Evolutionary conservation across 2,113 vertebrate genomes (phyloP).

Genomic region (Anser cygnoides): DNA sequence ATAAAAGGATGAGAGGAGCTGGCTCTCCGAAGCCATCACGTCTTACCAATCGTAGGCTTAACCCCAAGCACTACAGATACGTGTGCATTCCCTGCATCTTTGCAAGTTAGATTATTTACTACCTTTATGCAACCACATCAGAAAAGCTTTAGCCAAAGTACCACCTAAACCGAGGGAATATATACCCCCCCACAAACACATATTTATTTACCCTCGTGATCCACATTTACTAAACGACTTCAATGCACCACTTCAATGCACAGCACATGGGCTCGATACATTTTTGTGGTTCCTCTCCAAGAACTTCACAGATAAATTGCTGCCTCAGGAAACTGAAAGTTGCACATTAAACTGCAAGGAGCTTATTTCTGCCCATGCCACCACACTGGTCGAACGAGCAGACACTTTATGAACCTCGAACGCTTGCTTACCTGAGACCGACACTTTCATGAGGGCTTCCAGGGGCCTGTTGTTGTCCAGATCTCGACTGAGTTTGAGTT

Average conservation of each 20-base stretch:
- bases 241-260: not conserved
- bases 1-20: not conserved
- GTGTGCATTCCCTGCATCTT: not conserved
- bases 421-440: slow-evolving; percentile 87
- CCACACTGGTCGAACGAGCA: not conserved
- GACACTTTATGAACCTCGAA: not conserved
- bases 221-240: not conserved
- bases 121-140: slow-evolving; percentile 3
- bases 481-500: slow-evolving; percentile 89
- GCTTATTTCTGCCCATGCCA: not conserved
- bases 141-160: not conserved
- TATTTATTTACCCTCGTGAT: not conserved
- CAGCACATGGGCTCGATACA: not conserved
- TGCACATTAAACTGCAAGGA: not conserved
- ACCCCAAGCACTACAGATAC: not conserved
- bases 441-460: slow-evolving; percentile 93
- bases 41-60: not conserved
- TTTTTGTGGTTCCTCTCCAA: slow-evolving; percentile 13
- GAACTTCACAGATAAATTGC: not conserved
- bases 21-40: not conserved
- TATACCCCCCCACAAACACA: not conserved
- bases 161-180: not conserved
- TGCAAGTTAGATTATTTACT: not conserved
- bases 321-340: not conserved
- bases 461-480: slow-evolving; percentile 93